These are phyloP conservation scores for Neoscelio sp. DNA, from an alignment of 2,888 invertebrate species.

Conservation along the genomic window DNA sequence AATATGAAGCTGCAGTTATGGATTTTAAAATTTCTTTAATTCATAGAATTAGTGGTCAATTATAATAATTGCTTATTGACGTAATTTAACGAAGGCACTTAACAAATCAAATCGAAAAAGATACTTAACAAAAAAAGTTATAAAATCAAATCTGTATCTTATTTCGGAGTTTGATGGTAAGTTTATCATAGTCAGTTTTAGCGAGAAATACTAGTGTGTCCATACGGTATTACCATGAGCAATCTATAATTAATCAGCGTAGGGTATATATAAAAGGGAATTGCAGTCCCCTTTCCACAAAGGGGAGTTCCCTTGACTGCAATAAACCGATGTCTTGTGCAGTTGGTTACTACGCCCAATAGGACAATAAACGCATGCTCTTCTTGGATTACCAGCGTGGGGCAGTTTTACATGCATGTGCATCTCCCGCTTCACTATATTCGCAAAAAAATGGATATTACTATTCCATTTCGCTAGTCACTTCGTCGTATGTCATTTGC, in stretches of 20 bases:
- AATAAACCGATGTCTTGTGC: constrained; percentile 78
- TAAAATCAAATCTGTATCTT: constrained; percentile 58
- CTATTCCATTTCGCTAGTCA: constrained; percentile 36
- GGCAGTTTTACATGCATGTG: constrained; percentile 54
- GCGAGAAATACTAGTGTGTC: constrained; percentile 35
- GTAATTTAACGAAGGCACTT: no score
- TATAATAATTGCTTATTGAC: no score
- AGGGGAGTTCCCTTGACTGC: constrained; percentile 74
- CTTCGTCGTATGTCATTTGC: constrained; percentile 1
- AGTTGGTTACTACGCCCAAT: constrained; percentile 77
- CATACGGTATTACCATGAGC: constrained; percentile 68
- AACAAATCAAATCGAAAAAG: no score
- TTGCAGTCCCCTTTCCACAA: constrained; percentile 57
- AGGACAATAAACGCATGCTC: constrained; percentile 77
- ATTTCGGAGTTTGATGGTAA: constrained; percentile 27
- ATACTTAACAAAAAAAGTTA: no score
- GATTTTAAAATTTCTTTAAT: no score
- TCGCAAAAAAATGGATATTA: constrained; percentile 45
- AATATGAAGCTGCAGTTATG: no score
- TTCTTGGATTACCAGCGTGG: constrained; percentile 70
- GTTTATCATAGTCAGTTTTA: constrained; percentile 40
- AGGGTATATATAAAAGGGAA: constrained; percentile 64
- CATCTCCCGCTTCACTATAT: constrained; percentile 10
- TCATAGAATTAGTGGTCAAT: no score
- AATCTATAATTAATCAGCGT: constrained; percentile 75